Evolutionary conservation across 1,140 invertebrate species (phyloP).

Genomic region (Himalopsyche phryganea): DNA sequence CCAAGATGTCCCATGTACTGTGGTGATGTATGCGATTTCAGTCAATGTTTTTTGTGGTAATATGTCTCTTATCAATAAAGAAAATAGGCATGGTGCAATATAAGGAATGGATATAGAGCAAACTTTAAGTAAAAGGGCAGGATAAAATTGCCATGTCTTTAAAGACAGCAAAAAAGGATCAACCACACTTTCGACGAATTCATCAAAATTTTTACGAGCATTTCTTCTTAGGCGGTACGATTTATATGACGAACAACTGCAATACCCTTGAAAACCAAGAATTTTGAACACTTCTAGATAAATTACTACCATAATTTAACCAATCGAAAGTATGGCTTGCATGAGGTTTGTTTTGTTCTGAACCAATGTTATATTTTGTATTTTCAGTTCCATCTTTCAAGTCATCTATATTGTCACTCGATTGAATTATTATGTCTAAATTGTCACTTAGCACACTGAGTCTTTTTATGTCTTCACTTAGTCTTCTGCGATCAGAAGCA

Average conservation of each 20-base stretch:
- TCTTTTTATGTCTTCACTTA: slow-evolving; percentile 47
- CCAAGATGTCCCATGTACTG: slow-evolving; percentile 47
- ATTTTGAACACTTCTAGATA: too few species aligned
- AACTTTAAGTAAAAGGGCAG: slow-evolving; percentile 43
- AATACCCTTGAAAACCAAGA: too few species aligned
- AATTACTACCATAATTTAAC: too few species aligned
- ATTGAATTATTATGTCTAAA: slow-evolving; percentile 43
- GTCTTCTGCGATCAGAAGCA: slow-evolving; percentile 40
- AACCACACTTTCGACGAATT: slow-evolving; percentile 47
- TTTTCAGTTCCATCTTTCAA: slow-evolving; percentile 1
- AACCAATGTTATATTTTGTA: too few species aligned
- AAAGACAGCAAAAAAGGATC: slow-evolving; percentile 46
- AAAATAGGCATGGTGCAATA: slow-evolving; percentile 40
- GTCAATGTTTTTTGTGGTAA: slow-evolving; percentile 40
- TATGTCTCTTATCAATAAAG: slow-evolving; percentile 42
- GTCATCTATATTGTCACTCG: neutral
- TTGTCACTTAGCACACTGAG: slow-evolving; percentile 49
- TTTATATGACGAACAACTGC: slow-evolving; percentile 38
- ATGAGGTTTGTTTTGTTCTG: too few species aligned
- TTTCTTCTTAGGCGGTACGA: slow-evolving; percentile 43
- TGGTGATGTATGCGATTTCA: slow-evolving; percentile 45
- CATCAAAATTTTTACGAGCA: slow-evolving; percentile 41
- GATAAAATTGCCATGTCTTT: slow-evolving; percentile 49
- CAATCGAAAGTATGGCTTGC: too few species aligned
- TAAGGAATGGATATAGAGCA: slow-evolving; percentile 41